phyloP scores from a whole-genome alignment of 2,888 invertebrate species.

The Pammene aurita region DNA sequence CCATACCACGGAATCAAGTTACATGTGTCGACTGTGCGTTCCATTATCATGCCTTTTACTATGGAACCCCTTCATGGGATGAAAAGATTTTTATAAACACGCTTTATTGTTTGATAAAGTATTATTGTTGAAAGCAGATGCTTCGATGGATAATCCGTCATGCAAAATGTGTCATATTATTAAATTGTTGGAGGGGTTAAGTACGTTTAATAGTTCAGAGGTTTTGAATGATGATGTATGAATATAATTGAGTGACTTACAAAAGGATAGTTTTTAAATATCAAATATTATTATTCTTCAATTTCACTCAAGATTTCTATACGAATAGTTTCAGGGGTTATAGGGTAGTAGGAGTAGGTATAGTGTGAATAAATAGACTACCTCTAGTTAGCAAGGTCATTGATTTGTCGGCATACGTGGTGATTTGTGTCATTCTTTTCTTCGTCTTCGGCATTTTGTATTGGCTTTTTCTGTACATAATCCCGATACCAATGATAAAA shows the following conservation, averaged over 20 bases:
- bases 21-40: conserved; percentile 58
- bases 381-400: too few species aligned
- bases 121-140: conserved; percentile 39
- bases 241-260: not conserved
- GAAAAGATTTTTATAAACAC: conserved; percentile 40
- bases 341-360: too few species aligned
- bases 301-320: too few species aligned
- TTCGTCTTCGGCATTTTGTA: not conserved
- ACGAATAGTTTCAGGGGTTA: too few species aligned
- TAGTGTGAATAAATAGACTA: too few species aligned
- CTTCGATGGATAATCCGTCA: conserved; percentile 39
- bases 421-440: not conserved
- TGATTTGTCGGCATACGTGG: too few species aligned
- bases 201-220: conserved; percentile 10
- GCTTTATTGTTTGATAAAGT: conserved; percentile 37
- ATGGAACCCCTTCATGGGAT: conserved; percentile 34
- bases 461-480: not conserved
- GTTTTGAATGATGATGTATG: not conserved
- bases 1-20: conserved; percentile 67
- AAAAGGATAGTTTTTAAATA: not conserved
- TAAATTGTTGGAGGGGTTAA: conserved; percentile 8
- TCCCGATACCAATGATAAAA: conserved; percentile 24
- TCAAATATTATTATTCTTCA: too few species aligned
- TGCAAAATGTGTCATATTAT: conserved; percentile 37
- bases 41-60: conserved; percentile 36